Base-by-base conservation (phyloP, 2,113 vertebrate genomes). In the Pachyramphus minor region DNA sequence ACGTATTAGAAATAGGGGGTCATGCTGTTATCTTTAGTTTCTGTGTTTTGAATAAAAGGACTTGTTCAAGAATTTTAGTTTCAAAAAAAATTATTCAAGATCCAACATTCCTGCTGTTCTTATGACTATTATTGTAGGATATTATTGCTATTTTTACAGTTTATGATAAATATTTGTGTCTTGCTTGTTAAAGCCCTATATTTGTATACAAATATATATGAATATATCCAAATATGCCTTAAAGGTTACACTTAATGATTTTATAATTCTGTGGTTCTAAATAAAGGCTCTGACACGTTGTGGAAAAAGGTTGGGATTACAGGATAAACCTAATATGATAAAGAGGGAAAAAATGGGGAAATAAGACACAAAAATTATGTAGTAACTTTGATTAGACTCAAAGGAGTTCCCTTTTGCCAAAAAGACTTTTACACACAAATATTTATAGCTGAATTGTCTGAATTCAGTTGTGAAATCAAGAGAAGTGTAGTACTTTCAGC, bases 141-240 rank as follows among this genome's bases (percentile, higher is more conserved):
- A 15, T 52, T 35, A 17, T 10, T 67, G 30, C 18, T 19, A 7
- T 24, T 93, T 79, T 73, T 86, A 12, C 17, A 64, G 20, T 2
- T 44, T n/a, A 11, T 1, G 18, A 8, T 49, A 37, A 22, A 21
- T 60, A 75, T 22, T 49, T 60, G 2, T 73, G 12, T 66, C 18
- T 42, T 69, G 21, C 8, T 2, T 42, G 1, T 53, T 63, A 53
- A 33, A 75, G 30, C 14, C 20, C 44, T 41, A 10, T 28, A 11
- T 50, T 49, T 66, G 1, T 15, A 11, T 27, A 10, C 1, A 49
- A 59, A 52, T 52, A 0, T 4, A 30, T 16, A 20, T n/a, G 6
- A 37, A 21, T 59, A 33, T n/a, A n/a, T 30, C 12, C 0, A 82
- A 39, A 60, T 24, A 17, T 5, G 1, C n/a, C 23, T 14, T 67